phyloP scores from a whole-genome alignment of 2,888 invertebrate species.

The Hypselothyrea guttata region DNA sequence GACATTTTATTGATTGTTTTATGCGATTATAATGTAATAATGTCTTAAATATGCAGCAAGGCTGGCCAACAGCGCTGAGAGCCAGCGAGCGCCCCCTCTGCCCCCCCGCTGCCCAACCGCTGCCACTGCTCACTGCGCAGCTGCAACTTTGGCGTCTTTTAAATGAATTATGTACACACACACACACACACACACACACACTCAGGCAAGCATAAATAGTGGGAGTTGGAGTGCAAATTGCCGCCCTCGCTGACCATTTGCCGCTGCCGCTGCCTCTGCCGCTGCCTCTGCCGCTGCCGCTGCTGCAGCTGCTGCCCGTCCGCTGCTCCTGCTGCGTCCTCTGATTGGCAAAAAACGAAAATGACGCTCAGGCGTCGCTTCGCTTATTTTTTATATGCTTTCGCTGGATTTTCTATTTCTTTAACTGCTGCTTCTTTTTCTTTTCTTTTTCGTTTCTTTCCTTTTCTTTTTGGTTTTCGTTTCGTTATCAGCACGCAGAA shows the following conservation, averaged over 20 bases:
- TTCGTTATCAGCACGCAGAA: slow-evolving; percentile 53
- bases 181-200: slow-evolving; percentile 29
- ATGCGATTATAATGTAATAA: slow-evolving; percentile 79
- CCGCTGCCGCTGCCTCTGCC: slow-evolving; percentile 37
- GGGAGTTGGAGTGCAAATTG: slow-evolving; percentile 17
- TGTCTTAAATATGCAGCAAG: slow-evolving; percentile 69
- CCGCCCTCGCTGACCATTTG: slow-evolving; percentile 59
- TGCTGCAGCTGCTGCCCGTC: slow-evolving; percentile 32
- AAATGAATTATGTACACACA: slow-evolving; percentile 65
- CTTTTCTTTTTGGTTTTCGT: slow-evolving; percentile 1
- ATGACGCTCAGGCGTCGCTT: slow-evolving; percentile 19
- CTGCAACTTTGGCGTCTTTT: slow-evolving; percentile 64
- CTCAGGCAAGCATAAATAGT: slow-evolving; percentile 9
- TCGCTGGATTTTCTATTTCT: background rate
- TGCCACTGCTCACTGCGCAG: slow-evolving; percentile 54
- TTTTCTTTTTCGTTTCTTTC: background rate
- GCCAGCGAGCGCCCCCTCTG: slow-evolving; percentile 10
- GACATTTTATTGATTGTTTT: slow-evolving; percentile 80
- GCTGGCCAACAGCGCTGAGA: slow-evolving; percentile 19
- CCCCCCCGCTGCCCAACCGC: background rate
- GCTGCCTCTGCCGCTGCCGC: slow-evolving; percentile 30
- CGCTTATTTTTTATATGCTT: slow-evolving; percentile 28
- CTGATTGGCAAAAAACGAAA: slow-evolving; percentile 71
- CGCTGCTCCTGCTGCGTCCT: slow-evolving; percentile 46
- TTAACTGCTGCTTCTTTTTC: slow-evolving; percentile 5